phyloP scores from a whole-genome alignment of 2,888 invertebrate species.

The Megaustenia siamemsis region DNA sequence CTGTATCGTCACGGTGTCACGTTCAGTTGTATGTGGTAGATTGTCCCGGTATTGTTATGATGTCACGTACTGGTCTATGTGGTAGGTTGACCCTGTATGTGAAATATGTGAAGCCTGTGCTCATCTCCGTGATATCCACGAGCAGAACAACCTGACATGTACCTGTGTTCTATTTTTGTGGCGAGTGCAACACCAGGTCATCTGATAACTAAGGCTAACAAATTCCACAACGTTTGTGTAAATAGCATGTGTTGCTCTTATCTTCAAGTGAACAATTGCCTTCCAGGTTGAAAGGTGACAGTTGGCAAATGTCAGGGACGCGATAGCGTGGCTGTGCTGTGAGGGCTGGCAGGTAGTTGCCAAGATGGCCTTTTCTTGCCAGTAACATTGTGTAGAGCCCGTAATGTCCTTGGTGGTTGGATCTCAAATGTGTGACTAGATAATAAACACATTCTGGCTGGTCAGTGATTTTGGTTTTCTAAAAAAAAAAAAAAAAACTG shows the following conservation, averaged over 20 bases:
- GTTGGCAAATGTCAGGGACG: neutral
- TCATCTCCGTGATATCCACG: neutral
- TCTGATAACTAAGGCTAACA: neutral
- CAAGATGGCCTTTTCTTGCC: too few relatives aligned
- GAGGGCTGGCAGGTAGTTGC: too few relatives aligned
- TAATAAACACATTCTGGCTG: too few relatives aligned
- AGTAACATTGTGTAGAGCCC: too few relatives aligned
- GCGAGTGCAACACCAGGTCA: neutral
- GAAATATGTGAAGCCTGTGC: neutral
- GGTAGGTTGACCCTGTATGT: slow-evolving; percentile 59
- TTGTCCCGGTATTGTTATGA: too few relatives aligned
- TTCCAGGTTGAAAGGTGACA: neutral
- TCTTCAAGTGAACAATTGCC: neutral
- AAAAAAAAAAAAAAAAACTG: too few relatives aligned
- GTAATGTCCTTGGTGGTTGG: too few relatives aligned
- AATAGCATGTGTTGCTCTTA: neutral
- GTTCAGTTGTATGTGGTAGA: too few relatives aligned
- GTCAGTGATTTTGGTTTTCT: too few relatives aligned
- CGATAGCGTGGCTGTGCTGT: neutral
- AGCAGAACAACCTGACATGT: neutral
- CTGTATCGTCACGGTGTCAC: too few relatives aligned
- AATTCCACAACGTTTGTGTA: neutral
- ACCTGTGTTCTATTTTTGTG: neutral
- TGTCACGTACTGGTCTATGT: slow-evolving; percentile 61
- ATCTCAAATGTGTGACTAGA: too few relatives aligned